Percentiles rank a stretch among this genome's conserved stretches.
Evolutionary conservation across 2,113 vertebrate species (phyloP).

Genomic region (Otocyon megalotis): DNA sequence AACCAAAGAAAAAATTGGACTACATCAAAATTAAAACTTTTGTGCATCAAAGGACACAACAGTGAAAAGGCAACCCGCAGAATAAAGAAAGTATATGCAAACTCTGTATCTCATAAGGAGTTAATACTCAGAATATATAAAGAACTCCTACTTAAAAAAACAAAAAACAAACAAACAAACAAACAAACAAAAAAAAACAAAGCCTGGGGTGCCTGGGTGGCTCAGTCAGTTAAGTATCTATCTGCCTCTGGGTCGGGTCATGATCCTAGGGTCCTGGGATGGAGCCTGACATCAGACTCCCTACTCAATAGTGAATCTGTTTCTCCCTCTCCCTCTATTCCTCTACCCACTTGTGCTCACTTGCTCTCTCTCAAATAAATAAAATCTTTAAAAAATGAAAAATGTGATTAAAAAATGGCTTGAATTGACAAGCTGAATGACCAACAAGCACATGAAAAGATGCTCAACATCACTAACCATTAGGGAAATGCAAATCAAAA

Average conservation of each 20-base stretch:
- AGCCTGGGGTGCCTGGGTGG: neutral
- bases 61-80: neutral
- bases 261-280: neutral
- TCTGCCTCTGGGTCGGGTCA: neutral
- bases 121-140: neutral
- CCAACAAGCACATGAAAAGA: neutral
- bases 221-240: neutral
- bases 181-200: neutral
- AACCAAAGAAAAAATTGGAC: neutral
- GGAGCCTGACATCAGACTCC: neutral
- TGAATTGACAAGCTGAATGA: neutral
- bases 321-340: neutral
- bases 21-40: neutral
- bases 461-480: neutral
- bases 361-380: neutral
- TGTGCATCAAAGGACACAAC: neutral
- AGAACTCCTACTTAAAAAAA: neutral
- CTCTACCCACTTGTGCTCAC: neutral
- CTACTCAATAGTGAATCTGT: neutral
- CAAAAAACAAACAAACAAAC: neutral
- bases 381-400: neutral
- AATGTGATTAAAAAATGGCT: neutral
- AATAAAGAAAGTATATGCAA: neutral
- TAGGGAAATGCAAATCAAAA: neutral
- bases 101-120: neutral